A percentile compares a stretch with the other conserved stretches of the same genome.
phyloP scores from a whole-genome alignment of 2,113 vertebrate genomes.

The Corythoichthys intestinalis region DNA sequence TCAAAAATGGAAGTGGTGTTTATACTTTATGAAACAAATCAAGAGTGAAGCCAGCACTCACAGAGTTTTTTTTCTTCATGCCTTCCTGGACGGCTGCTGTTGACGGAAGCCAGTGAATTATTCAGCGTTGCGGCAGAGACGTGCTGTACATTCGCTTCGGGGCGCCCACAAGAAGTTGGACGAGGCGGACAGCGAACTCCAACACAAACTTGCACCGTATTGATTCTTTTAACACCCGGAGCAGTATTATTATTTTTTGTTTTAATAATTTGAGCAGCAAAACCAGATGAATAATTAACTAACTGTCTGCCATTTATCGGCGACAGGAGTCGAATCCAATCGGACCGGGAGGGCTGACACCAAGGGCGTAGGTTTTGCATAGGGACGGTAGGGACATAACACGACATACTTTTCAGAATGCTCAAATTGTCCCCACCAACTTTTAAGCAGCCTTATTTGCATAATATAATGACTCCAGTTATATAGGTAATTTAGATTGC shows the following conservation, averaged over 20 bases:
- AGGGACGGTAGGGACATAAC: too few relatives aligned
- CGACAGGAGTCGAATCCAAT: too few relatives aligned
- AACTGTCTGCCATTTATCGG: too few relatives aligned
- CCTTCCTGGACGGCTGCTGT: constrained; percentile 26
- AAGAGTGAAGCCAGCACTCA: constrained; percentile 21
- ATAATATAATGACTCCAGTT: too few relatives aligned
- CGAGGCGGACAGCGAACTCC: constrained; percentile 12
- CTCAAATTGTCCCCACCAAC: too few relatives aligned
- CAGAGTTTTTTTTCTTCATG: neutral
- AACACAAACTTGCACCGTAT: neutral
- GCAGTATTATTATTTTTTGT: neutral
- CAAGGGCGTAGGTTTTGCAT: too few relatives aligned
- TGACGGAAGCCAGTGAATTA: constrained; percentile 50
- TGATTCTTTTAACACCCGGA: neutral
- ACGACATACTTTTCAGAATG: too few relatives aligned
- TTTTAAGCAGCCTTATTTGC: too few relatives aligned
- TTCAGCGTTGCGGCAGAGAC: constrained; percentile 41
- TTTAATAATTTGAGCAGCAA: neutral
- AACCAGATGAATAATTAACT: neutral
- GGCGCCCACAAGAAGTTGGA: constrained; percentile 41
- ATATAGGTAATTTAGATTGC: too few relatives aligned
- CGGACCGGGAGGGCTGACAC: too few relatives aligned
- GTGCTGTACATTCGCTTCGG: constrained; percentile 36
- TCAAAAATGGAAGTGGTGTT: constrained; percentile 1
- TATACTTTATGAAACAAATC: constrained; percentile 43